Base-by-base conservation (phyloP, 2,888 invertebrate species). In the Oligia fasciuncula region DNA sequence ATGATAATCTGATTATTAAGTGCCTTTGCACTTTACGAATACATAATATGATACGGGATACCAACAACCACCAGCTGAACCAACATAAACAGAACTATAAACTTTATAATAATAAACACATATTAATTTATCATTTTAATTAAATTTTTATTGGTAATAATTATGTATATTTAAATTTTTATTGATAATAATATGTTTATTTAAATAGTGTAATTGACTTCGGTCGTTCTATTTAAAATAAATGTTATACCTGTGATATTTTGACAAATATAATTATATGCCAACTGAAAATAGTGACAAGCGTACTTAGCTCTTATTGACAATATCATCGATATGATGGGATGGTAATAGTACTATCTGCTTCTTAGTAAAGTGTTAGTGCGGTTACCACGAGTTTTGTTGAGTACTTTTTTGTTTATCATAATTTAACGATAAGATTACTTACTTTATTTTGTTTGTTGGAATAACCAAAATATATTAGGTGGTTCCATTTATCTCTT, bases 341-440 rank as follows among this genome's bases (percentile, higher is more conserved):
- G 40, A 43, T 35, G 49, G 80, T 85, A 73, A 63, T 46, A 72
- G 11, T 13, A 17, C 35, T 80, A 84, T 80, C 63, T 73, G 17
- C 54, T 65, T 29, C 4, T 35, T 35, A 35, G 40, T 81, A 72
- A 76, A 72, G 57, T 46, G 23, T 35, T 71, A 72, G 71, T 75
- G 70, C 46, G 29, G n/a, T 54, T 66, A 29, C 77, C 35, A 76
- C 54, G 43, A 46, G 46, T 72, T 76, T 54, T 57, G 23, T 57
- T 66, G 46, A 65, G 85, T 85, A 57, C 65, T 54, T 54, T 65
- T 65, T 73, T 70, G 54, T 78, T 72, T 84, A 78, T 84, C 84
- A 46, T 17, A 29, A 54, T 40, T 65, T 63, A 35, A 65, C n/a
- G 86, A 84, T 86, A 86, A 84, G 84, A 84, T 84, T 73, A 63